Conservation (phyloP, 1,140 invertebrate species). For the Pogonognathellus flavescens region DNA sequence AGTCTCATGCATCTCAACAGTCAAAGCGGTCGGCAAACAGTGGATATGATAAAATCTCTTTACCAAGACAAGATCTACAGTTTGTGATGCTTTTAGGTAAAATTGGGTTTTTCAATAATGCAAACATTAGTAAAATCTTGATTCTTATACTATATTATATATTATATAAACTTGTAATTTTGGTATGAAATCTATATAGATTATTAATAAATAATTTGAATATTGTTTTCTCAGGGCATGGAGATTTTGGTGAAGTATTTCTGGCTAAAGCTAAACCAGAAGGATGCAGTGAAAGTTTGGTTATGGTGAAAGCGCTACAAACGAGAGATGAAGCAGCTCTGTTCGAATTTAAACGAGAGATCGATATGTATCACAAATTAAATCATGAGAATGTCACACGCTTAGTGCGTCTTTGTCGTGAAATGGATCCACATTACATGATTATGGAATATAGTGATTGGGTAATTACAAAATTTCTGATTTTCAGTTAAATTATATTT, state of each 20-base stretch:
- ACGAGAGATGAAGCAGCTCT: constrained; percentile 83
- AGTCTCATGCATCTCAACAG: constrained; percentile 68
- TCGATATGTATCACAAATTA: constrained; percentile 86
- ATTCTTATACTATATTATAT: too few relatives aligned
- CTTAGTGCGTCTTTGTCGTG: constrained; percentile 79
- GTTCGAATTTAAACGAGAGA: constrained; percentile 87
- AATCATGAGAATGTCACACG: constrained; percentile 85
- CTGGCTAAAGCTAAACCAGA: constrained; percentile 77
- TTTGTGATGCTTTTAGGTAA: constrained; percentile 84
- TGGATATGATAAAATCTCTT: constrained; percentile 80
- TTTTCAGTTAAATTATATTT: too few relatives aligned
- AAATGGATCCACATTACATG: constrained; percentile 89
- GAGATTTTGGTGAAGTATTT: constrained; percentile 91
- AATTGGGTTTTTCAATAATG: not conserved
- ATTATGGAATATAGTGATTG: constrained; percentile 93
- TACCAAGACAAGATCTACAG: constrained; percentile 80
- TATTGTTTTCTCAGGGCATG: constrained; percentile 76
- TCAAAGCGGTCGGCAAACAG: constrained; percentile 76
- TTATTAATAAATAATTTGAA: not conserved
- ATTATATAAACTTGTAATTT: too few relatives aligned
- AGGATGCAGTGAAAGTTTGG: constrained; percentile 71
- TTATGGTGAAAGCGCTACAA: constrained; percentile 82
- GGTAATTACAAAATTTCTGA: constrained; percentile 73
- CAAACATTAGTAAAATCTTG: not conserved
- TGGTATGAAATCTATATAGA: too few relatives aligned